Conservation (phyloP, 2,888 invertebrate species). For the Synanthedon myopaeformis region DNA sequence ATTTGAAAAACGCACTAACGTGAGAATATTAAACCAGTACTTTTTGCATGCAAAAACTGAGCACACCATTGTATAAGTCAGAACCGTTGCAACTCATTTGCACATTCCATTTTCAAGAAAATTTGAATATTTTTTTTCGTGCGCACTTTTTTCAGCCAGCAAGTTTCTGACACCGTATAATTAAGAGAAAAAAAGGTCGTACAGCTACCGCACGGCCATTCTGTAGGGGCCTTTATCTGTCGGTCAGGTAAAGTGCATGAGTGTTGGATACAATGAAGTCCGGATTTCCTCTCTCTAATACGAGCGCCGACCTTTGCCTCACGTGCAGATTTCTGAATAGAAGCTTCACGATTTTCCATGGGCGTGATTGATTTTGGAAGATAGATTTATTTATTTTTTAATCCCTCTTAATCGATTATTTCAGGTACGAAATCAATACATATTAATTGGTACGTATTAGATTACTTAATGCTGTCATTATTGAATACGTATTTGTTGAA, state of each 20-base stretch:
- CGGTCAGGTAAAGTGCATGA: conserved; percentile 64
- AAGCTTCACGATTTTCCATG: conserved; percentile 55
- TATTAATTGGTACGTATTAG: no score
- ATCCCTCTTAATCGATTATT: conserved; percentile 28
- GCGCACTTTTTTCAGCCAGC: conserved; percentile 19
- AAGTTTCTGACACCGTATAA: conserved; percentile 44
- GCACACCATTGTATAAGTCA: conserved; percentile 18
- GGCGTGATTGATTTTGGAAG: conserved; percentile 68
- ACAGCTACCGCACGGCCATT: conserved; percentile 31
- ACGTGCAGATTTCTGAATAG: conserved; percentile 62
- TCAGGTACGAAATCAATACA: conserved; percentile 21
- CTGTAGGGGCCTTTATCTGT: conserved; percentile 41
- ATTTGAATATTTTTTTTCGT: conserved; percentile 20
- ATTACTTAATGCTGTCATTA: no score
- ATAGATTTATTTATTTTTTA: conserved; percentile 41
- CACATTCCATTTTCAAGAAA: conserved; percentile 35
- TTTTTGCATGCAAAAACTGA: conserved; percentile 36
- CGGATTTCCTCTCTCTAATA: conserved; percentile 70
- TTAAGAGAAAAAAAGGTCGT: conserved; percentile 44
- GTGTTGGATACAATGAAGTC: conserved; percentile 58
- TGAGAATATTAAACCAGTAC: conserved; percentile 61
- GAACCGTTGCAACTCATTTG: conserved; percentile 60
- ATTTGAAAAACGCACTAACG: conserved; percentile 49
- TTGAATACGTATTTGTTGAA: no score
- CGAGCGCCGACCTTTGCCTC: conserved; percentile 58